phyloP scores from a whole-genome alignment of 2,113 vertebrate genomes.

The Nannospalax galili region DNA sequence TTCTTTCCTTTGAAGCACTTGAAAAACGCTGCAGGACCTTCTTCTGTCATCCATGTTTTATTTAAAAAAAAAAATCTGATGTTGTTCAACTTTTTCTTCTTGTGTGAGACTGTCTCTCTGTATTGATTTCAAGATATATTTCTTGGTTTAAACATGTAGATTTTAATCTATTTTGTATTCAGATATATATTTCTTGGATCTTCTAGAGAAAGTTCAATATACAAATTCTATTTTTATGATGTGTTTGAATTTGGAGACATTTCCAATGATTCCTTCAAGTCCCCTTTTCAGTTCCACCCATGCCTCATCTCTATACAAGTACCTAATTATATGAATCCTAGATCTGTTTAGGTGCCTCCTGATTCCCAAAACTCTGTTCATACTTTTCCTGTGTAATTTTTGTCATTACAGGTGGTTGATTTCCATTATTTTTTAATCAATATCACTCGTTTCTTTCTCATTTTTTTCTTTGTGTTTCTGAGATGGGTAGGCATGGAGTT shows the following conservation, averaged over 20 bases:
- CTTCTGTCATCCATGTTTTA: neutral
- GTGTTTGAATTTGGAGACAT: neutral
- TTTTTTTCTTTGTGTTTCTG: too few relatives aligned
- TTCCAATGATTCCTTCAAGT: neutral
- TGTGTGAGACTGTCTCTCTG: neutral
- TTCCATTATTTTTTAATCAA: too few relatives aligned
- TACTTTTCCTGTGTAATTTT: too few relatives aligned
- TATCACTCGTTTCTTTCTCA: too few relatives aligned
- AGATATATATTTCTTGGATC: neutral
- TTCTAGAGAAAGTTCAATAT: too few relatives aligned
- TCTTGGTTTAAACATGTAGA: neutral
- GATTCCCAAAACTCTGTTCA: too few relatives aligned
- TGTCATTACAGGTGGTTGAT: too few relatives aligned
- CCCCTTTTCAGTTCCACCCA: neutral
- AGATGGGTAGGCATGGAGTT: too few relatives aligned
- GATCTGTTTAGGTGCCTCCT: neutral
- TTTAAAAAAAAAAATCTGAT: neutral
- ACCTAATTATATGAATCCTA: neutral
- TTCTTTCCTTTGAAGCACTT: neutral
- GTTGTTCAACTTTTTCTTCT: neutral
- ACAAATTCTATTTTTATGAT: neutral
- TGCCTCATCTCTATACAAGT: neutral
- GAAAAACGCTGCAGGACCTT: neutral
- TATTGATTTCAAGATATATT: neutral
- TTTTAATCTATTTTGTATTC: neutral